Base-by-base conservation (phyloP, 2,888 invertebrate species). In the Hydrotaea cyrtoneurina region DNA sequence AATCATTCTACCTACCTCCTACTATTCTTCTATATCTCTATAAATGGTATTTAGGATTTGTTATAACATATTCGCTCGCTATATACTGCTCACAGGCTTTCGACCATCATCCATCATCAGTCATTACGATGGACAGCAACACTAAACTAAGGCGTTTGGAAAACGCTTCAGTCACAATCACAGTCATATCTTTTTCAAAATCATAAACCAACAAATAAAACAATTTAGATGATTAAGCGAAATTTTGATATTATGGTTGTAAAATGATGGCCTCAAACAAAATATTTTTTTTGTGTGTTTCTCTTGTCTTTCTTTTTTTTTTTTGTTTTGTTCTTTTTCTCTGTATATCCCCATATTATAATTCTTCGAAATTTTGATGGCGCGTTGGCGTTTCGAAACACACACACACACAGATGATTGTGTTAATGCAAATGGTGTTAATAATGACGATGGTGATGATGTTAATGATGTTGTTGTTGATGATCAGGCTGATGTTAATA, bases 71-170 rank as follows among this genome's bases (percentile, higher is more conserved):
- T 50, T 26, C 43, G 69, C 80, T 72, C 26, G 39, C 39, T 59
- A 82, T 39, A 39, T 8, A 21, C 55, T 55, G 1, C n/a, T n/a
- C 23, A 74, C 73, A 82, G n/a, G 80, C 39, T 59, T 59, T 26
- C 11, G 26, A 59, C 23, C 59, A 23, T 59, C 72, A 69, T 75
- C 78, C 83, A 87, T 84, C 85, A 86, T 85, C 82, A 86, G 76
- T 73, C 76, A 77, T 46, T 43, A 26, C 31, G 36, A 39, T 64
- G 59, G 76, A 62, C 4, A 71, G 43, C 57, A 31, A 75, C 21
- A 53, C n/a, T 19, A 8, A 39, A n/a, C n/a, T n/a, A n/a, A n/a
- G n/a, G 23, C 55, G 64, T 31, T 31, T 2, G 7, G 31, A 31
- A 31, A 31, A 31, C 31, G 7, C 31, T 31, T 31, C 31, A 31